phyloP scores from a whole-genome alignment of 2,888 invertebrate genomes.

The Allygus modestus region DNA sequence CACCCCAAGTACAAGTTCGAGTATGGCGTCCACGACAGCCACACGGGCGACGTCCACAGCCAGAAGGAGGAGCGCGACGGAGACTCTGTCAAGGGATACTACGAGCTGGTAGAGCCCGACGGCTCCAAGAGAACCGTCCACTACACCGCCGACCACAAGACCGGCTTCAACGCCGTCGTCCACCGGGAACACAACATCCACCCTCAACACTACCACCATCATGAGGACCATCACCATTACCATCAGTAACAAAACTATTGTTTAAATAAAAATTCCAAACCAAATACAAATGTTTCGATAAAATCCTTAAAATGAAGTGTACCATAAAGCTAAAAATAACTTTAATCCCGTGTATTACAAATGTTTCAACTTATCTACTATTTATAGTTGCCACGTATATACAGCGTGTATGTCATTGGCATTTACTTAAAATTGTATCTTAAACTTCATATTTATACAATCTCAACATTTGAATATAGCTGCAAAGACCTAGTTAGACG shows the following conservation, averaged over 20 bases:
- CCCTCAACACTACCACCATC: constrained; percentile 43
- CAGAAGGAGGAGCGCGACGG: constrained; percentile 55
- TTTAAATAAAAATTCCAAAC: no score
- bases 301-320: no score
- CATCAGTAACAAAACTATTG: neutral
- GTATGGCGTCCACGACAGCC: constrained; percentile 53
- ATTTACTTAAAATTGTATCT: no score
- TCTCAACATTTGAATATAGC: no score
- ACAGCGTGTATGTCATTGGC: no score
- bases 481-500: no score
- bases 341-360: no score
- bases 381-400: no score
- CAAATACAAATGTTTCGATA: no score
- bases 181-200: constrained; percentile 53
- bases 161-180: constrained; percentile 50
- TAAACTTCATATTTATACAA: no score
- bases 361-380: no score
- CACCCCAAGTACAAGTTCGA: constrained; percentile 57
- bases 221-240: constrained; percentile 24
- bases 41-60: constrained; percentile 51
- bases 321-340: no score
- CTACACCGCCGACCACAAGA: constrained; percentile 50
- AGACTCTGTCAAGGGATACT: constrained; percentile 41
- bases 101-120: constrained; percentile 54
- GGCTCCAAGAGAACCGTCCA: constrained; percentile 47